A percentile compares a stretch with the other conserved stretches of the same genome.
Conservation (phyloP, 2,797 vertebrate genomes). For the Bovichtus diacanthus region DNA sequence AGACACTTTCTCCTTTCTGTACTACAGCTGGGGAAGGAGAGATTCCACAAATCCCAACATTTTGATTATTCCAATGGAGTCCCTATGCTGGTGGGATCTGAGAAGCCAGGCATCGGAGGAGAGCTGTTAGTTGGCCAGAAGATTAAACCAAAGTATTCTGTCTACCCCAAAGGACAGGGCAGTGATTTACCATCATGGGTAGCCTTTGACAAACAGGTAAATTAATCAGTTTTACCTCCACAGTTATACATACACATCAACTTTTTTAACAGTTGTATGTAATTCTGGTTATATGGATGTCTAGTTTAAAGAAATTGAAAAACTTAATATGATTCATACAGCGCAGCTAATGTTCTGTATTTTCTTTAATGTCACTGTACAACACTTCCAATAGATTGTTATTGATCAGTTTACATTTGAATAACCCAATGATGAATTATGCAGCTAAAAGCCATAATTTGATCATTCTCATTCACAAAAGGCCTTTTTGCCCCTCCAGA, state of each 20-base stretch:
- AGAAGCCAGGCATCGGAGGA: conserved; percentile 91
- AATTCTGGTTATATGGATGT: not conserved
- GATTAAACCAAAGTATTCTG: conserved; percentile 77
- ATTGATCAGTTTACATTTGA: not conserved
- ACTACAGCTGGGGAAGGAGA: conserved; percentile 87
- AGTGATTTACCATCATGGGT: conserved; percentile 87
- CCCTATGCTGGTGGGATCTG: conserved; percentile 82
- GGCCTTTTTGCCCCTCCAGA: conserved; percentile 75
- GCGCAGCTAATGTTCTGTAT: not conserved
- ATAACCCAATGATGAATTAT: not conserved
- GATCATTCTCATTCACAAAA: not conserved
- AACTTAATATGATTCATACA: not conserved
- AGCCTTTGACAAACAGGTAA: conserved; percentile 93
- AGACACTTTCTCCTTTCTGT: not conserved
- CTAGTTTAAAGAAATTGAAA: not conserved
- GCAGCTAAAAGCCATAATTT: not conserved
- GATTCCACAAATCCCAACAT: conserved; percentile 92
- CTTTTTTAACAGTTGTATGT: not conserved
- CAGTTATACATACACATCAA: not conserved
- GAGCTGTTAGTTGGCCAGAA: conserved; percentile 84
- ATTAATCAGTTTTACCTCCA: not conserved
- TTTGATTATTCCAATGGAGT: conserved; percentile 87
- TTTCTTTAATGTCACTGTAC: too few relatives aligned
- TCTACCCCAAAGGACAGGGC: conserved; percentile 81
- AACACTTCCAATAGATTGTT: too few relatives aligned